Evolutionary conservation across 2,888 invertebrate genomes (phyloP), one percentile per base, ranked within the genome.

Genomic region (Nematopogon swammerdamellus): DNA sequence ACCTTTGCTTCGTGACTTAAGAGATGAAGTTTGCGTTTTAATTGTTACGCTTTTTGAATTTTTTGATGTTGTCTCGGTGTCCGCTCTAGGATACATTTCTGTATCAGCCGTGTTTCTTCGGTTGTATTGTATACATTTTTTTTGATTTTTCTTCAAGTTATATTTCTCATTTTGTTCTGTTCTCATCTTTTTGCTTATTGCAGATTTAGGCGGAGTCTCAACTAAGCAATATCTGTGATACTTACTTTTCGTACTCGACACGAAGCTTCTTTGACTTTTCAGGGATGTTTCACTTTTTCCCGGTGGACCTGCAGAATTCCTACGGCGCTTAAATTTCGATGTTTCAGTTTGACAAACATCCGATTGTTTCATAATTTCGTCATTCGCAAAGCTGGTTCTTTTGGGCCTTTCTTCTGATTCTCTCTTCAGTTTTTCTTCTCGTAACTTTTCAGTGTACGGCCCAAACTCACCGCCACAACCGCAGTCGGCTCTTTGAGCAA

Each of bases 71-170:
- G 54, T 54, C 1, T 49, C 45, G 46, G 54, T 3, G 18, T 25
- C n/a, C 18, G 10, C 45, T 46, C 18, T 54, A 51, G 50, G 55
- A 55, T 43, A 60, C 56, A 52, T 60, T 55, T 45, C 61, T 59
- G 52, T 61, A 63, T 62, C 58, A 52, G 60, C 56, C 36, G 51
- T 14, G 11, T 36, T 36, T 36, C 11, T 36, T 36, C 36, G 11
- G 11, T 36, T 36, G n/a, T n/a, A n/a, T 25, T 25, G 25, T 25
- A 25, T 6, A 25, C 25, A 4, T 10, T 25, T 25, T 25, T 25
- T 25, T 25, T 6, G 10, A 10, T 25, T 25, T 25, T 6, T 6
- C 25, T 25, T 25, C 5, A 10, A 25, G 10, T 25, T 6, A 10
- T 25, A 4, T 36, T 14, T 14, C n/a, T 14, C 3, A 14, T 36